Evolutionary conservation across 2,888 invertebrate genomes (phyloP).

Genomic region (Drosophila mayaguana): DNA sequence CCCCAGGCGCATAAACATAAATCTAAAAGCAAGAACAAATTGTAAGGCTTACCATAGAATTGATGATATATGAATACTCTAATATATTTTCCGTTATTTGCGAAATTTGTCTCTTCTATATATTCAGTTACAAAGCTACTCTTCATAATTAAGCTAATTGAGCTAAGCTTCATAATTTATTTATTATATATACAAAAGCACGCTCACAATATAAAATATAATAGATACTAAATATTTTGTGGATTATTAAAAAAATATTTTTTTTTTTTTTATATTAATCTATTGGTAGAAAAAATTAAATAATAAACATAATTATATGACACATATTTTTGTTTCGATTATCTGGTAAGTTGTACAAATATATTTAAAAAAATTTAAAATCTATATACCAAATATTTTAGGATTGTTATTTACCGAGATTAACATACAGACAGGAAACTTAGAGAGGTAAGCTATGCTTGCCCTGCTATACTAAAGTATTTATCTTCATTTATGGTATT

Average conservation of each 20-base stretch:
- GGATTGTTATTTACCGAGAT: no score
- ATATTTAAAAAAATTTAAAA: background rate
- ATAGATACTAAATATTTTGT: background rate
- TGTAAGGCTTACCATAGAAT: constrained; percentile 9
- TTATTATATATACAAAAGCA: background rate
- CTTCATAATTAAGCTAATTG: constrained; percentile 6
- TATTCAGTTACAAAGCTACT: no score
- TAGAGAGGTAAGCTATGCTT: no score
- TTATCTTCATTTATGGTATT: no score
- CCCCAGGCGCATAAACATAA: constrained; percentile 53
- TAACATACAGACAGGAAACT: no score
- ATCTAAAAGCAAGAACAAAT: constrained; percentile 29
- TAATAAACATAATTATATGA: background rate
- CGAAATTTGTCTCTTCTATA: background rate
- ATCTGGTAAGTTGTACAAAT: background rate
- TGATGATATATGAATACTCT: background rate
- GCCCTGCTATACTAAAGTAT: no score
- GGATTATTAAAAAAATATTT: background rate
- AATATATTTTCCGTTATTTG: background rate
- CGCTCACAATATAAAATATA: background rate
- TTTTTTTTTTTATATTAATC: background rate
- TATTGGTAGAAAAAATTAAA: background rate
- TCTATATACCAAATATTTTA: background rate
- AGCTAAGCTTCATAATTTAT: constrained; percentile 1
- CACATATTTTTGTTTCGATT: no score